Percentiles rank a stretch among this genome's conserved stretches.
These are phyloP conservation scores for Schizaphis graminum DNA, from an alignment of 2,888 invertebrate species.

Conservation along the genomic window DNA sequence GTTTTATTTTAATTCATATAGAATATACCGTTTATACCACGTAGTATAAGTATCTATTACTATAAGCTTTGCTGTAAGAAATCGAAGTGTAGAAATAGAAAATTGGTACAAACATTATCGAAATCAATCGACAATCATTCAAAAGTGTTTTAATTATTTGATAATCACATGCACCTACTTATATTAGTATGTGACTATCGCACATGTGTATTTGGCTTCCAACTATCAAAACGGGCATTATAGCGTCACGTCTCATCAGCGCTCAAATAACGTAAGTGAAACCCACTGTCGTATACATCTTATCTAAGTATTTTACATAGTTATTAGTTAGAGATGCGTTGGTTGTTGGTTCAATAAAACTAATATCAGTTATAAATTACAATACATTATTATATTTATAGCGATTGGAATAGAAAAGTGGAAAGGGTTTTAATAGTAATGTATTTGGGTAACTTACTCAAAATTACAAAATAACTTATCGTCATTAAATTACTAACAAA, in stretches of 20 bases:
- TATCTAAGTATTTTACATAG: not conserved
- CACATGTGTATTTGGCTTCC: constrained; percentile 41
- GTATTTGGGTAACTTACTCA: not conserved
- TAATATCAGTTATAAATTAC: not conserved
- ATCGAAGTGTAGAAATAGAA: not conserved
- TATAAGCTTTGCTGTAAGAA: not conserved
- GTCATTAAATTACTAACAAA: not conserved
- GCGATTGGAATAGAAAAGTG: not conserved
- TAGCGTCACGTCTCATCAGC: constrained; percentile 64
- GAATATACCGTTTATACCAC: not conserved
- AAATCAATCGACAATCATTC: not conserved
- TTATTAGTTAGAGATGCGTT: not conserved
- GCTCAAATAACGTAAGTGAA: constrained; percentile 64
- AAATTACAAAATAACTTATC: not conserved
- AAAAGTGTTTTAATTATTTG: not conserved
- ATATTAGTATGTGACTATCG: constrained; percentile 40
- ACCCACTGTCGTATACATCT: not conserved
- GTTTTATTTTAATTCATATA: not conserved
- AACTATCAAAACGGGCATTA: constrained; percentile 63
- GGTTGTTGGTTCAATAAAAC: not conserved
- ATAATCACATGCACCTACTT: not conserved
- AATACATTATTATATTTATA: not conserved
- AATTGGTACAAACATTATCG: not conserved
- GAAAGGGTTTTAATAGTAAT: not conserved
- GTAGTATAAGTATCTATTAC: not conserved